phyloP scores from a whole-genome alignment of 2,888 invertebrate genomes.

The Tricholauxania praeusta region DNA sequence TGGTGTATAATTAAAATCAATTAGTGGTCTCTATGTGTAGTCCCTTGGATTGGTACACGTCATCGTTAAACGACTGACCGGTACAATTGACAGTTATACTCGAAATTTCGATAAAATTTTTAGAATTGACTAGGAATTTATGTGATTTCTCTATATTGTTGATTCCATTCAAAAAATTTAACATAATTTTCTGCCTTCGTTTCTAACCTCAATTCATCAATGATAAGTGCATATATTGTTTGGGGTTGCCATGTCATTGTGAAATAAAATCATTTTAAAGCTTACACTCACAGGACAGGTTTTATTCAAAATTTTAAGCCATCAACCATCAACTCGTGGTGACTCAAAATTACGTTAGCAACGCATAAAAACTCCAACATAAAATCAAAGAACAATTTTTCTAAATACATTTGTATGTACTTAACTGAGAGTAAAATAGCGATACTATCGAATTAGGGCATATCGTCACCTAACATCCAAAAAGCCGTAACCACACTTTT shows the following conservation, averaged over 20 bases:
- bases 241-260: slow-evolving; percentile 3
- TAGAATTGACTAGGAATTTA: not conserved
- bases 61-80: not conserved
- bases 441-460: not conserved
- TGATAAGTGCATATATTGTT: slow-evolving; percentile 7
- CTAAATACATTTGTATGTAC: too few species aligned
- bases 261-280: too few species aligned
- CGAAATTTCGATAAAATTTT: not conserved
- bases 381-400: too few species aligned
- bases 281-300: too few species aligned
- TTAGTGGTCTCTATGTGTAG: not conserved
- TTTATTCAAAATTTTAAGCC: too few species aligned
- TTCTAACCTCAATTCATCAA: slow-evolving; percentile 43
- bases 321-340: too few species aligned
- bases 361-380: too few species aligned
- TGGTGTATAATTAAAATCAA: not conserved
- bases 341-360: too few species aligned
- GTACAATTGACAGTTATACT: not conserved
- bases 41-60: slow-evolving; percentile 5
- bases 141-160: too few species aligned
- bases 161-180: not conserved
- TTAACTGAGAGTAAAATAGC: not conserved
- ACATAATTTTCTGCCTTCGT: slow-evolving; percentile 1
- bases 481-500: too few species aligned
- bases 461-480: too few species aligned